Conservation (phyloP, 2,113 vertebrate species). For the Myotis lucifugus region DNA sequence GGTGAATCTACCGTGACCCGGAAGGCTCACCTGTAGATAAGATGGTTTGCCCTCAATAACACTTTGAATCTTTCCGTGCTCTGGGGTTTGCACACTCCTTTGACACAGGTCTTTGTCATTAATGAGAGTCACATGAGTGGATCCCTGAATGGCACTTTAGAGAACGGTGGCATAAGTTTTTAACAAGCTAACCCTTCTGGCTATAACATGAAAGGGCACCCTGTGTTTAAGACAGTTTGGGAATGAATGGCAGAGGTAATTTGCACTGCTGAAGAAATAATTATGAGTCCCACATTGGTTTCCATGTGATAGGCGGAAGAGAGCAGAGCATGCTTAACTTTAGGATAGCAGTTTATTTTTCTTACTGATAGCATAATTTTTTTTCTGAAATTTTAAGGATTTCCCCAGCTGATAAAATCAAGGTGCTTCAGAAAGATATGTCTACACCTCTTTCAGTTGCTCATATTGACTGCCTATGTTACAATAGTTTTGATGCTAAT, state of each 20-base stretch:
- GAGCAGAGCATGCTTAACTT: neutral
- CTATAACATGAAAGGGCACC: slow-evolving; percentile 72
- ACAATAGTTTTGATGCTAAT: neutral
- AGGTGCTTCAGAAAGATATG: neutral
- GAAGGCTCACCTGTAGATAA: slow-evolving; percentile 70
- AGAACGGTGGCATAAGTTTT: slow-evolving; percentile 66
- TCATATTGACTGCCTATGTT: neutral
- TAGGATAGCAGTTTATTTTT: slow-evolving; percentile 57
- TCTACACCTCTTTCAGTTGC: neutral
- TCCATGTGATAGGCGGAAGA: neutral
- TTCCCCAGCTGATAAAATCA: neutral
- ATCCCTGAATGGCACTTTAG: slow-evolving; percentile 71
- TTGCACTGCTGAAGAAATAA: slow-evolving; percentile 70
- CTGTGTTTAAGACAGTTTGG: slow-evolving; percentile 57
- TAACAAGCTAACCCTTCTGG: slow-evolving; percentile 77
- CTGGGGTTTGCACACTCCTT: slow-evolving; percentile 63
- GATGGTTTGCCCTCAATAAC: slow-evolving; percentile 57
- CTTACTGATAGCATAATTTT: neutral
- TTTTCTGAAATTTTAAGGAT: slow-evolving; percentile 16
- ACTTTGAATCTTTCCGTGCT: slow-evolving; percentile 66
- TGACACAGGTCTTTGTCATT: slow-evolving; percentile 75
- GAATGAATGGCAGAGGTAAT: slow-evolving; percentile 67
- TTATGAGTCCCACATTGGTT: slow-evolving; percentile 50
- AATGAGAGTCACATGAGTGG: slow-evolving; percentile 68
- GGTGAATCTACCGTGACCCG: slow-evolving; percentile 35